A percentile compares a stretch with the other conserved stretches of the same genome.
Conservation (phyloP, 2,113 vertebrate species). For the Bagarius yarrelli region DNA sequence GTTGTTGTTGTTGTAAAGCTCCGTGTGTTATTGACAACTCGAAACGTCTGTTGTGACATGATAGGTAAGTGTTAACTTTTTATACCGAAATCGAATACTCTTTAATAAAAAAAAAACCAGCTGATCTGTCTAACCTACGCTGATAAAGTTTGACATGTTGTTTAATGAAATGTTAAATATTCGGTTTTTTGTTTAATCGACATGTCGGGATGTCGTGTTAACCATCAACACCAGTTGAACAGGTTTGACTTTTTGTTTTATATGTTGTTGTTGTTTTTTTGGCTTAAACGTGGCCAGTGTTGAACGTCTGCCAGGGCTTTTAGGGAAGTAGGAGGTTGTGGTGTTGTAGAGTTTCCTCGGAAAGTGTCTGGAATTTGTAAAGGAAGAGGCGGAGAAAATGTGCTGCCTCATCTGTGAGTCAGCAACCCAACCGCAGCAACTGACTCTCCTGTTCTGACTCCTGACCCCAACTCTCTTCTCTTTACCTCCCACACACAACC, state of each 20-base stretch:
- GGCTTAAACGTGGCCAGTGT: neutral
- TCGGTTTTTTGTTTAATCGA: neutral
- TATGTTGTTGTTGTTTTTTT: neutral
- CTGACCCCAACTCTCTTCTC: too few relatives aligned
- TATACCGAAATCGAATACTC: neutral
- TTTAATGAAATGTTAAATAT: neutral
- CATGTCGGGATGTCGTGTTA: neutral
- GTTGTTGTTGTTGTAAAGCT: conserved; percentile 13
- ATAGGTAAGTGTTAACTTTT: conserved; percentile 43
- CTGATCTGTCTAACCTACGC: neutral
- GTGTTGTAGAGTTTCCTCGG: neutral
- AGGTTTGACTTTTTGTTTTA: too few relatives aligned
- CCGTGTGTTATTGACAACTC: conserved; percentile 17
- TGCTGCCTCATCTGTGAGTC: conserved; percentile 79
- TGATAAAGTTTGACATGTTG: neutral
- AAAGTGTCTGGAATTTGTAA: conserved; percentile 11
- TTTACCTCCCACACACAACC: too few relatives aligned
- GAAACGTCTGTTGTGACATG: conserved; percentile 40
- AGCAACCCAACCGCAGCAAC: conserved; percentile 51
- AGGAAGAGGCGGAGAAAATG: conserved; percentile 57
- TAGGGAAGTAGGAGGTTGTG: neutral
- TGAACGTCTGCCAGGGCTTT: neutral
- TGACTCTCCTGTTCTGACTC: too few relatives aligned
- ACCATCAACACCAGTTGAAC: neutral
- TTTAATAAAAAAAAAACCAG: too few relatives aligned